These are phyloP conservation scores for Bos indicus DNA, from an alignment of 2,113 vertebrate species.

Conservation along the genomic window DNA sequence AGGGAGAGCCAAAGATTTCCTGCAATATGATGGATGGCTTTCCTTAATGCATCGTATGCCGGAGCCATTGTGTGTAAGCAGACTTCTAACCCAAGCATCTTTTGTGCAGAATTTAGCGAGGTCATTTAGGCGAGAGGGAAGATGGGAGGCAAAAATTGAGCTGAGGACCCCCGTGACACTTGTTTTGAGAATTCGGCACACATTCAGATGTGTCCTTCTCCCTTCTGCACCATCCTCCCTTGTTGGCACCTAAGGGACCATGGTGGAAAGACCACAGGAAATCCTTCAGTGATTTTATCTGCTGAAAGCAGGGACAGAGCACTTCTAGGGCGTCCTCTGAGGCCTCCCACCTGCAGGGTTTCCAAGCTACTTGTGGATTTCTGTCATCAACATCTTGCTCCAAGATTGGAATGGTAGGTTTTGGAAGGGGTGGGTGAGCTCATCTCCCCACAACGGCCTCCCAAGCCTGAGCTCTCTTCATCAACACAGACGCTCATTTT, in stretches of 20 bases:
- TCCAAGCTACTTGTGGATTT: neutral
- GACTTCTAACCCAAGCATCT: neutral
- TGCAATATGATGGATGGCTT: neutral
- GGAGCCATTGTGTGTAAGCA: neutral
- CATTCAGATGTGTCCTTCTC: neutral
- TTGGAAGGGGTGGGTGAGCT: neutral
- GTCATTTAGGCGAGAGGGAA: neutral
- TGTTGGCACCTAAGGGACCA: neutral
- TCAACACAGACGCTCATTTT: neutral
- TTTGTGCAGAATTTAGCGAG: neutral
- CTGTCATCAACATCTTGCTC: neutral
- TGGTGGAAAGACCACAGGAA: neutral
- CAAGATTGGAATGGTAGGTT: neutral
- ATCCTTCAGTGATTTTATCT: neutral
- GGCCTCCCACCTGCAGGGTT: neutral
- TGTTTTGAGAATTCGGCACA: neutral
- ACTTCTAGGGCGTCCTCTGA: neutral
- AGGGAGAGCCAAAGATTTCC: neutral
- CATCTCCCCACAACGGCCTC: neutral
- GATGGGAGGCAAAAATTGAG: neutral
- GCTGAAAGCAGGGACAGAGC: neutral
- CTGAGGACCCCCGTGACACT: neutral
- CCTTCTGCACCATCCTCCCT: neutral
- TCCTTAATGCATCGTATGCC: neutral
- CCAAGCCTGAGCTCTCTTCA: neutral